These are phyloP conservation scores for Sarcophaga carnaria DNA, from an alignment of 2,888 invertebrate species.

Conservation along the genomic window DNA sequence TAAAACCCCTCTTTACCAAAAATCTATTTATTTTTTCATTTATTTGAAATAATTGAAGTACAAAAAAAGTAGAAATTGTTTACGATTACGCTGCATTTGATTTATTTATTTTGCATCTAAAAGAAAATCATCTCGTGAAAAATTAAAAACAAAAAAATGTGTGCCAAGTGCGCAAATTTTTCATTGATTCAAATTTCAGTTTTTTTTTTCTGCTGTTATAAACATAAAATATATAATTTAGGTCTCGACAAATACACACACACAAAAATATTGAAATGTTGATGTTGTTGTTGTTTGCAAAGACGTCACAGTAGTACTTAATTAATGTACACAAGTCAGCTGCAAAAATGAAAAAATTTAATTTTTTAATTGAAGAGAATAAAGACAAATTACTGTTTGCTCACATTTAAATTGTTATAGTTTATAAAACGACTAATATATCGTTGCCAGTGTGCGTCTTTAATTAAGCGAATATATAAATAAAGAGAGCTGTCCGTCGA, in stretches of 20 bases:
- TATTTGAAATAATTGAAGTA: too few relatives aligned
- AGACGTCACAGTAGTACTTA: conserved; percentile 10
- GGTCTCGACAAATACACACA: not conserved
- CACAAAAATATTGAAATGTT: not conserved
- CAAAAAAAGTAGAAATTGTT: too few relatives aligned
- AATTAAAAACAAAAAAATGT: conserved; percentile 1
- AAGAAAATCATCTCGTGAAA: not conserved
- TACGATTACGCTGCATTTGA: too few relatives aligned
- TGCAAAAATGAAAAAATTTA: not conserved
- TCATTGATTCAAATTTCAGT: conserved; percentile 15
- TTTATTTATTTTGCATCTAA: not conserved
- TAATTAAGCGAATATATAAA: conserved; percentile 83
- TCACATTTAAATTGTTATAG: not conserved
- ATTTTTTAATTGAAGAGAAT: conserved; percentile 18
- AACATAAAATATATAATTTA: conserved; percentile 30
- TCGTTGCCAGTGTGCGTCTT: conserved; percentile 12
- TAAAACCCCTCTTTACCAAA: too few relatives aligned
- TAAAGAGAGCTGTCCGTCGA: conserved; percentile 99
- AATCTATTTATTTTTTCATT: too few relatives aligned
- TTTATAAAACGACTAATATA: not conserved
- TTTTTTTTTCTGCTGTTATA: not conserved
- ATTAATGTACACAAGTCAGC: conserved; percentile 8
- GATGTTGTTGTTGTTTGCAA: conserved; percentile 1
- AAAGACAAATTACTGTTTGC: conserved; percentile 1
- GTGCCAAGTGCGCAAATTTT: conserved; percentile 66